phyloP scores from a whole-genome alignment of 1,140 invertebrate genomes.

The Anthonomus grandis region DNA sequence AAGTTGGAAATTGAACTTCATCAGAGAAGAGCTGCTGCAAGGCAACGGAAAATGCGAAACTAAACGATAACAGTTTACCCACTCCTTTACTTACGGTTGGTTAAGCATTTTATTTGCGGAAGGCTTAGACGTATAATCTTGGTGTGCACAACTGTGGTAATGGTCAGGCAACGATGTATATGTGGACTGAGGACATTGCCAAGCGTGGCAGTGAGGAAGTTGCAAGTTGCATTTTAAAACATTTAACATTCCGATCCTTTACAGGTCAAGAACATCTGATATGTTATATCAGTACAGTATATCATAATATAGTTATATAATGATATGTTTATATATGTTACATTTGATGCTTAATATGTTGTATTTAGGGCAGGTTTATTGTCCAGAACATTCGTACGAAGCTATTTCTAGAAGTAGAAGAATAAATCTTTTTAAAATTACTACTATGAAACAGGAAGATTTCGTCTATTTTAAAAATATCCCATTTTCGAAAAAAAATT shows the following conservation, averaged over 20 bases:
- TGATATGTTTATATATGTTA: background rate
- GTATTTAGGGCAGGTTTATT: too few species aligned
- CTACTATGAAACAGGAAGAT: slow-evolving; percentile 1
- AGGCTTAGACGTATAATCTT: too few species aligned
- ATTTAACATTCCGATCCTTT: too few species aligned
- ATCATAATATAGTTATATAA: too few species aligned
- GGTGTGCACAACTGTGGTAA: slow-evolving; percentile 3
- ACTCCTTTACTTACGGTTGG: background rate
- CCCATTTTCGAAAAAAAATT: slow-evolving; percentile 5
- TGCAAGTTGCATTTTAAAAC: too few species aligned
- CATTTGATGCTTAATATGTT: background rate
- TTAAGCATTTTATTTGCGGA: slow-evolving; percentile 16
- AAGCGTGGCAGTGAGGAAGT: slow-evolving; percentile 18
- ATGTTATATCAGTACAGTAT: background rate
- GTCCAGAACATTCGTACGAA: background rate
- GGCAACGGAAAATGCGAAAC: background rate
- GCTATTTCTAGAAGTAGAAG: background rate
- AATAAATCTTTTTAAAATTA: background rate
- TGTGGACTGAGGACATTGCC: slow-evolving; percentile 15
- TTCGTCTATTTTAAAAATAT: background rate
- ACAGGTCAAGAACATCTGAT: background rate
- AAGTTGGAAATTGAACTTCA: slow-evolving; percentile 11
- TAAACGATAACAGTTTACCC: background rate
- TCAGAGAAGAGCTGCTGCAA: slow-evolving; percentile 8
- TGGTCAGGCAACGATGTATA: slow-evolving; percentile 1